Percentiles rank a stretch among this genome's conserved stretches.
phyloP scores from a whole-genome alignment of 2,113 vertebrate species.

The Dasypus novemcinctus region DNA sequence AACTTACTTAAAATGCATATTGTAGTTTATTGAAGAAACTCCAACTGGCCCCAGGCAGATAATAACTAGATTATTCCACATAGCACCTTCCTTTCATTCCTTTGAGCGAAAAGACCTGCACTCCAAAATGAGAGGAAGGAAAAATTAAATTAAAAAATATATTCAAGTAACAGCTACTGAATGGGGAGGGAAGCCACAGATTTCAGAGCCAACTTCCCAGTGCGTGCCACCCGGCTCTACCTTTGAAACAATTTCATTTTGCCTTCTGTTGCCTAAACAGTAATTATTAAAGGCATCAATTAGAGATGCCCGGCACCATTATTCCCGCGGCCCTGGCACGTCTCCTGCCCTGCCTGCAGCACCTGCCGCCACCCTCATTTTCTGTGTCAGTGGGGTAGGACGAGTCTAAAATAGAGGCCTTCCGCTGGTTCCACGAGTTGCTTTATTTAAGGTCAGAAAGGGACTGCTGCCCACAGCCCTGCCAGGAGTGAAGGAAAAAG shows the following conservation, averaged over 20 bases:
- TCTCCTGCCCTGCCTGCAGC: conserved; percentile 83
- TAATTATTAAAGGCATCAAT: conserved; percentile 77
- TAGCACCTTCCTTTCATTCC: conserved; percentile 21
- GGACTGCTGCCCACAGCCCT: background rate
- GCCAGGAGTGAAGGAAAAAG: background rate
- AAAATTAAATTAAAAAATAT: conserved; percentile 54
- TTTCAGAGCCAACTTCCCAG: conserved; percentile 50
- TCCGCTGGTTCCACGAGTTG: conserved; percentile 81
- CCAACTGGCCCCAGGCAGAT: conserved; percentile 36
- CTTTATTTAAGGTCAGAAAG: conserved; percentile 75
- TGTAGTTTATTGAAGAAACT: conserved; percentile 48
- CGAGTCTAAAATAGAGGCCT: conserved; percentile 80
- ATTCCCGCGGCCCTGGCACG: conserved; percentile 76
- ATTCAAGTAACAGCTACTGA: conserved; percentile 24
- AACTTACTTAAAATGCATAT: background rate
- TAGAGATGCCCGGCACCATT: conserved; percentile 84
- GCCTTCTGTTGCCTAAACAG: conserved; percentile 73
- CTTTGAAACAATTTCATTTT: conserved; percentile 57
- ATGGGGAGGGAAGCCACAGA: background rate
- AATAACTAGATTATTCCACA: conserved; percentile 40
- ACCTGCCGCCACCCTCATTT: conserved; percentile 85
- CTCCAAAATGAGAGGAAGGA: conserved; percentile 46
- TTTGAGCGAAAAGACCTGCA: conserved; percentile 22
- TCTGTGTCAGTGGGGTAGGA: conserved; percentile 86
- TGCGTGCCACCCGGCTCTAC: background rate